These are phyloP conservation scores for Trematomus bernacchii DNA, from an alignment of 2,797 vertebrate genomes.

Conservation along the genomic window DNA sequence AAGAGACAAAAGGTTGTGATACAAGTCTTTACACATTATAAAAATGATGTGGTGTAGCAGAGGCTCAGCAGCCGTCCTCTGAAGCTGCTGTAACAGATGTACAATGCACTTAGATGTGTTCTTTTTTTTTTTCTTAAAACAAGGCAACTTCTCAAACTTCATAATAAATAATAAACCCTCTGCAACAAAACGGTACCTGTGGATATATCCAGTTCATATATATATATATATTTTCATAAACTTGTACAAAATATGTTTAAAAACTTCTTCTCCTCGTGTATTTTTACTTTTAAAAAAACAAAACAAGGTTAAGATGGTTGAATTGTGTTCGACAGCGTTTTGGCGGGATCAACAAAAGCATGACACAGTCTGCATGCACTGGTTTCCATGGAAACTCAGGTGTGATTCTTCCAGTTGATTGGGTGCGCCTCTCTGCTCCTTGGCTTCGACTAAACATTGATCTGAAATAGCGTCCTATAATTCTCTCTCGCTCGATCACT, in stretches of 20 bases:
- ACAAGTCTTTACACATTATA: constrained; percentile 86
- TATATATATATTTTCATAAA: constrained; percentile 68
- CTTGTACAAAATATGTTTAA: constrained; percentile 74
- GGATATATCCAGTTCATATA: constrained; percentile 85
- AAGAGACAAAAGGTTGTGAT: constrained; percentile 88
- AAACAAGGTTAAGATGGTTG: constrained; percentile 51
- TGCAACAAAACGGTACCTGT: constrained; percentile 87
- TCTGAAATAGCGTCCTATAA: constrained; percentile 8
- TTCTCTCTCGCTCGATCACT: not conserved
- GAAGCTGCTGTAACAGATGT: constrained; percentile 81
- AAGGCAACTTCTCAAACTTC: constrained; percentile 88
- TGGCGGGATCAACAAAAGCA: constrained; percentile 54
- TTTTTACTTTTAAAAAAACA: constrained; percentile 52
- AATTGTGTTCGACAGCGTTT: constrained; percentile 62
- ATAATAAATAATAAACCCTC: constrained; percentile 85
- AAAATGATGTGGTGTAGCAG: constrained; percentile 78
- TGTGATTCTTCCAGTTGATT: constrained; percentile 70
- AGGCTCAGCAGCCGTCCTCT: constrained; percentile 72
- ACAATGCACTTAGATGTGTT: constrained; percentile 82
- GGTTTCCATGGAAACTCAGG: constrained; percentile 61
- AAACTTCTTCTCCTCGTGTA: constrained; percentile 52
- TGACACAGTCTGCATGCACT: constrained; percentile 68
- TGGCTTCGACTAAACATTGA: constrained; percentile 57
- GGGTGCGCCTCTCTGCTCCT: constrained; percentile 43
- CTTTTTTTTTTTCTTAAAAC: constrained; percentile 78